A percentile compares a stretch with the other conserved stretches of the same genome.
phyloP scores from a whole-genome alignment of 2,888 invertebrate species.

The Melikaiella ostensackeni region DNA sequence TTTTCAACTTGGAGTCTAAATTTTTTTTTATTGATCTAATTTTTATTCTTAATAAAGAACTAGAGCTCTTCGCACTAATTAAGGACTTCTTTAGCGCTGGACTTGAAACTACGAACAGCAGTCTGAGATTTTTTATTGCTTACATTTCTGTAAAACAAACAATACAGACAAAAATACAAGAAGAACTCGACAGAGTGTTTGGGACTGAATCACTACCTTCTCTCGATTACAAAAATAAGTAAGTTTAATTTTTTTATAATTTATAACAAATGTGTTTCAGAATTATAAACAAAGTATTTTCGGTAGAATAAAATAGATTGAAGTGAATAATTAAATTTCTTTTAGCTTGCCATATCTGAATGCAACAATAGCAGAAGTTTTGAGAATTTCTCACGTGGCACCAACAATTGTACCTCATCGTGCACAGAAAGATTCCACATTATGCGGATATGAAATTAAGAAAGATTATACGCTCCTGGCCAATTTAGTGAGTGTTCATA shows the following conservation, averaged over 20 bases:
- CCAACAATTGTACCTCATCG: slow-evolving; percentile 89
- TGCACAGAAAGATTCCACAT: slow-evolving; percentile 83
- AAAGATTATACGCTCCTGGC: slow-evolving; percentile 80
- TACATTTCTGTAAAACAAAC: slow-evolving; percentile 84
- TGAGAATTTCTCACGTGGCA: slow-evolving; percentile 87
- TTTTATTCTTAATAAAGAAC: slow-evolving; percentile 76
- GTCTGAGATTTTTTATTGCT: slow-evolving; percentile 86
- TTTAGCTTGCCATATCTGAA: slow-evolving; percentile 85
- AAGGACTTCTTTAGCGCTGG: slow-evolving; percentile 92
- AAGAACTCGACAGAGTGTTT: slow-evolving; percentile 86
- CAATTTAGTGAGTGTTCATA: slow-evolving; percentile 85
- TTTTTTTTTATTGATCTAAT: too few relatives aligned
- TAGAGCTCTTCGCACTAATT: slow-evolving; percentile 86
- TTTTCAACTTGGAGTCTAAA: too few relatives aligned
- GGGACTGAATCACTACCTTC: slow-evolving; percentile 83
- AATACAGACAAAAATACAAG: slow-evolving; percentile 85
- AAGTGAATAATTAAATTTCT: background rate
- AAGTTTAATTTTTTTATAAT: slow-evolving; percentile 26
- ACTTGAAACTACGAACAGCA: slow-evolving; percentile 89
- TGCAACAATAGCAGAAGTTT: slow-evolving; percentile 85
- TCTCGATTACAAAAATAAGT: slow-evolving; percentile 71
- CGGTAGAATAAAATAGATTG: too few relatives aligned
- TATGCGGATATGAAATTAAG: slow-evolving; percentile 87
- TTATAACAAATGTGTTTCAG: background rate
- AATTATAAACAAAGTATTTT: too few relatives aligned